Percentiles rank a stretch among this genome's conserved stretches.
Evolutionary conservation across 2,113 vertebrate genomes (phyloP).

Genomic region (Phyllostomus discolor): DNA sequence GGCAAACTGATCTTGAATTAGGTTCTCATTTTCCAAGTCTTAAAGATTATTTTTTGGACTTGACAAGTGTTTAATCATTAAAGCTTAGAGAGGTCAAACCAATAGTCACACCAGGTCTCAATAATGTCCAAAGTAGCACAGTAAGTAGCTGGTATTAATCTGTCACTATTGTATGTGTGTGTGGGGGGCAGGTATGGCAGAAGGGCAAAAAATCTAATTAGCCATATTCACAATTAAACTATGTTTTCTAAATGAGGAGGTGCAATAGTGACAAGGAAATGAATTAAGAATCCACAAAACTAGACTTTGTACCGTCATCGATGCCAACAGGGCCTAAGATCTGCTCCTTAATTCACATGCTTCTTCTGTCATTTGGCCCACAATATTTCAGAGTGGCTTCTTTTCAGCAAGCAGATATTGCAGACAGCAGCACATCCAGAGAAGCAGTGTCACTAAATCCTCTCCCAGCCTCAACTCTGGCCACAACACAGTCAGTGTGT

Average conservation of each 20-base stretch:
- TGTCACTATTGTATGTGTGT: neutral
- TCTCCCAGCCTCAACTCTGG: neutral
- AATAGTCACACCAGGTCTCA: neutral
- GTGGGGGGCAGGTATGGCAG: neutral
- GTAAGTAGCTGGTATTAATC: neutral
- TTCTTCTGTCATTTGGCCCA: neutral
- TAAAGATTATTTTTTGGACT: neutral
- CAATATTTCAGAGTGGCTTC: neutral
- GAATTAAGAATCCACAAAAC: neutral
- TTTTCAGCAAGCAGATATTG: neutral
- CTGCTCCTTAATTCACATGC: neutral
- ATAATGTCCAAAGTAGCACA: neutral
- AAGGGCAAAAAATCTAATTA: neutral
- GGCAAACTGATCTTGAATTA: neutral
- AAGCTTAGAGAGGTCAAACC: neutral
- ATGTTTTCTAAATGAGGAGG: neutral
- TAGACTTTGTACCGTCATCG: neutral
- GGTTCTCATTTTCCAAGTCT: neutral
- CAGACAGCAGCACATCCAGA: neutral
- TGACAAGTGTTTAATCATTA: neutral
- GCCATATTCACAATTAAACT: neutral
- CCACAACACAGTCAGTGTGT: fast-evolving
- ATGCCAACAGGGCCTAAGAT: neutral
- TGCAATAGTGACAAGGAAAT: neutral
- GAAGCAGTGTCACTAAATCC: neutral